Base-by-base conservation (phyloP, 2,888 invertebrate genomes). In the Erynnis tages region DNA sequence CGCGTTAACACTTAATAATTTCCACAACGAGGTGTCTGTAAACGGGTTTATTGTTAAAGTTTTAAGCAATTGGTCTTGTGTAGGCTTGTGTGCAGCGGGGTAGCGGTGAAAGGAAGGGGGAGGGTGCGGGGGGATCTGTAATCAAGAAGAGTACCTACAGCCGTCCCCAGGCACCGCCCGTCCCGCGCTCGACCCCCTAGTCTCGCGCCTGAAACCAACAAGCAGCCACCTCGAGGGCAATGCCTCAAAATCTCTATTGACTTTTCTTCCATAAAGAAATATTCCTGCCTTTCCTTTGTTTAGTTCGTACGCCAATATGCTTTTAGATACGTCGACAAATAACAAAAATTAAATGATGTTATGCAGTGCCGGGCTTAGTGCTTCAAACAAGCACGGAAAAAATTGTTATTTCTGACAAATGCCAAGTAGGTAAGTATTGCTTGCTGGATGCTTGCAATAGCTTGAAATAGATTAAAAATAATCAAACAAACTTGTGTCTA, bases 71-170 rank as follows among this genome's bases (percentile, higher is more conserved):
- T 56, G 59, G 76, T 76, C 79, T 76, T 76, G 71, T 71, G 78
- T 75, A 81, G 80, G 80, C 76, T 77, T 82, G 77, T 69, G 67
- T 75, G 67, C 73, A 77, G 72, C 63, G 73, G 66, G 72, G 69
- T 54, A 50, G 45, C 50, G 55, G 62, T 65, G 62, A 65, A 62
- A 54, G 56, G 47, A 60, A 59, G 63, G 59, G 60, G 71, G 63
- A 67, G 71, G 61, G 57, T 64, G 69, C 74, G 77, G 32, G 79
- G 79, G 66, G 79, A 73, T 76, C 80, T 78, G 88, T 90, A 90
- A 90, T 90, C 90, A 90, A 90, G 89, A 85, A 88, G 89, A 90
- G 90, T 90, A 89, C n/a, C n/a, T n/a, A n/a, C 82, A 79, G 73
- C 72, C 82, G 86, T 87, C 89, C 89, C 87, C 65, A 77, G 85